A percentile compares a stretch with the other conserved stretches of the same genome.
phyloP scores from a whole-genome alignment of 1,140 invertebrate genomes.

The Adelges cooleyi region DNA sequence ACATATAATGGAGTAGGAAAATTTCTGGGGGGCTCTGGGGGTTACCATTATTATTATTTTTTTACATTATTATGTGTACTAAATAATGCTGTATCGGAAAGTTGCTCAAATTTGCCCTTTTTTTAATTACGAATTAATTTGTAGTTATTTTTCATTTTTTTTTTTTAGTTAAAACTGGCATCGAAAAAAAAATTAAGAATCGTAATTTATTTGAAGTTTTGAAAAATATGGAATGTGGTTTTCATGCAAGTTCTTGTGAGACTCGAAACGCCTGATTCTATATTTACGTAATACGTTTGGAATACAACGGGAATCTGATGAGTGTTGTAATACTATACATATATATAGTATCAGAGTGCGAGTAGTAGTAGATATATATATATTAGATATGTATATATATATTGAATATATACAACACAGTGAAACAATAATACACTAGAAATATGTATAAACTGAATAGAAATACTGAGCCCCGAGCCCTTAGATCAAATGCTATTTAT shows the following conservation, averaged over 20 bases:
- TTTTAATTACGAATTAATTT: neutral
- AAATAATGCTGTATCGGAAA: neutral
- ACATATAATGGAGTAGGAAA: neutral
- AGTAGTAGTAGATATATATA: too few relatives aligned
- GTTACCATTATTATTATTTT: neutral
- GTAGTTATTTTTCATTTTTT: neutral
- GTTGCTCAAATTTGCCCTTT: neutral
- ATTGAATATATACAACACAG: too few relatives aligned
- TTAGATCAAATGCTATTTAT: too few relatives aligned
- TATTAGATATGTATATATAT: too few relatives aligned
- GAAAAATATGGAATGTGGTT: too few relatives aligned
- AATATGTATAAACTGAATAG: too few relatives aligned
- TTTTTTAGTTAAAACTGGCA: neutral
- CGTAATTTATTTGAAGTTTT: conserved; percentile 3
- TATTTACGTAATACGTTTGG: neutral
- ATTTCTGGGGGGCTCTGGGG: neutral
- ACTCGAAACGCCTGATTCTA: neutral
- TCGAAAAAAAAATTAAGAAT: neutral
- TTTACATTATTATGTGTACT: neutral
- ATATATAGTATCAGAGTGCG: too few relatives aligned
- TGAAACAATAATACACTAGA: too few relatives aligned
- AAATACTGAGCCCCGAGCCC: too few relatives aligned
- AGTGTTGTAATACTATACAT: too few relatives aligned
- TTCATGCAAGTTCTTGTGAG: conserved; percentile 6
- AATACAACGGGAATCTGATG: neutral